Base-by-base conservation (phyloP, 2,113 vertebrate genomes). In the Upupa epops region DNA sequence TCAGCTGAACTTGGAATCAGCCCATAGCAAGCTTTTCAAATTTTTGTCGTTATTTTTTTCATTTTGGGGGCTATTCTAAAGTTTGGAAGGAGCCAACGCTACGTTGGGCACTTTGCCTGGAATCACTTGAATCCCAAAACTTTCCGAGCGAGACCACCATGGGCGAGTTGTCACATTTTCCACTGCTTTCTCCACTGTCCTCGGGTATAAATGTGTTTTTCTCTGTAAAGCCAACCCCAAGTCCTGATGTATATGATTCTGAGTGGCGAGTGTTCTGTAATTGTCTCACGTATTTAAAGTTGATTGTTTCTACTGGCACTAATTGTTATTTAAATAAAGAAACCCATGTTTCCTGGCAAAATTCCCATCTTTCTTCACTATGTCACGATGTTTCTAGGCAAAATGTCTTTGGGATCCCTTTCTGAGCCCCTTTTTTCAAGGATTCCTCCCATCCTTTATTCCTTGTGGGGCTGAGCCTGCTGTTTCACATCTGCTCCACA, bases 41-140 rank as follows among this genome's bases (percentile, higher is more conserved):
- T 42, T 42, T 42, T 42, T 42, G 11, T 11, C 11, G 40, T 42
- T 42, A 12, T 42, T 42, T 42, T 42, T 42, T 42, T 42, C 11
- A 42, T 42, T 42, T 42, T 42, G 95, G 96, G 95, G 96, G 90
- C 90, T 94, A 89, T 92, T 96, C 95, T 89, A 96, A 97, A 12
- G 92, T 97, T 92, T 96, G 96, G 96, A 96, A 96, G 96, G 95
- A 96, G 97, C 97, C 97, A 98, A 97, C 40, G 97, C 94, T 95
- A 68, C 94, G 73, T 96, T 97, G 97, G 97, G 97, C 97, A 88
- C 94, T 95, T 97, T 96, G 97, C 97, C 98, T 98, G 98, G 97
- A 98, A 97, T 97, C 97, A 98, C 98, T 98, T 98, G 98, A 98
- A 98, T 98, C 95, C 97, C 97, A 95, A 97, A 97, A 96, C 95